Percentiles rank a stretch among this genome's conserved stretches.
Evolutionary conservation across 2,113 vertebrate species (phyloP).

Genomic region (Ceratotherium simum): DNA sequence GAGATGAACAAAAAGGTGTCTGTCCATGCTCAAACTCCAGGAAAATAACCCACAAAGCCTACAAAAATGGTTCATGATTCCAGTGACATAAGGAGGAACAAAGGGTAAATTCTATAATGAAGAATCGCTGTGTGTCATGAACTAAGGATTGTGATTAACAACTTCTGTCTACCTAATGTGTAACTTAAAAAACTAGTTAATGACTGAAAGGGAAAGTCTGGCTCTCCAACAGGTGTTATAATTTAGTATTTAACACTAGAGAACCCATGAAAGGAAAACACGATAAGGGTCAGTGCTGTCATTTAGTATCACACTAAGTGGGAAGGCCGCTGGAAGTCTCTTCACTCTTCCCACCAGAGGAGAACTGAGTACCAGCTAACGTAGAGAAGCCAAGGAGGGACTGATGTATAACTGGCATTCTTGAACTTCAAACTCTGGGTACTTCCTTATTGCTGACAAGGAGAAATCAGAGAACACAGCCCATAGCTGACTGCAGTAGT

Average conservation of each 20-base stretch:
- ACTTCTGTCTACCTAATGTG: not conserved
- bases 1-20: not conserved
- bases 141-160: not conserved
- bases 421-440: not conserved
- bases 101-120: not conserved
- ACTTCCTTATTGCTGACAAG: constrained; percentile 5
- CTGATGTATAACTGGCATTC: not conserved
- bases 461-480: constrained; percentile 1
- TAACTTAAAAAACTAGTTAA: not conserved
- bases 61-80: not conserved
- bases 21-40: not conserved
- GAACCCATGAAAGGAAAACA: not conserved
- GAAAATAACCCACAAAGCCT: not conserved
- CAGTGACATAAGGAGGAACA: not conserved
- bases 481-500: not conserved
- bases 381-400: not conserved
- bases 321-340: not conserved
- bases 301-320: not conserved
- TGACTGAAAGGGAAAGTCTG: not conserved
- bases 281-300: not conserved
- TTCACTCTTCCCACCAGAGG: not conserved
- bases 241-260: not conserved
- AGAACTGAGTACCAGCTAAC: not conserved
- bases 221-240: not conserved
- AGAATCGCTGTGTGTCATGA: not conserved